A percentile compares a stretch with the other conserved stretches of the same genome.
Evolutionary conservation across 1,140 invertebrate genomes (phyloP).

Genomic region (Diachasmimorpha longicaudata): DNA sequence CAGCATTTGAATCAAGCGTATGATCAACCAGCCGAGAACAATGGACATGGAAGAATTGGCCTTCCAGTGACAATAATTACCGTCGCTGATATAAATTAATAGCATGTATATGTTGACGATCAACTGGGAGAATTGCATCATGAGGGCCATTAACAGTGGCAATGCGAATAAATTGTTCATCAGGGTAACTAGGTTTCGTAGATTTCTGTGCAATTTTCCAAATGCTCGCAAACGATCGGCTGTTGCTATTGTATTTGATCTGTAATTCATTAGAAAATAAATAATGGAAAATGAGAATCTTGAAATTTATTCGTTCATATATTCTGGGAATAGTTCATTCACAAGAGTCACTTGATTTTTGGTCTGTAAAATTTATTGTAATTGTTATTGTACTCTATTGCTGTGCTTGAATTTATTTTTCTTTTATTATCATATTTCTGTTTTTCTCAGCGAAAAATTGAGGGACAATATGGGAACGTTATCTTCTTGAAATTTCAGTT

Average conservation of each 20-base stretch:
- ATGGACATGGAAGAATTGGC: neutral
- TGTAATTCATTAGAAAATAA: neutral
- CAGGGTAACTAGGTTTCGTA: neutral
- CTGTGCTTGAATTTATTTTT: too few species aligned
- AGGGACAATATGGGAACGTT: too few species aligned
- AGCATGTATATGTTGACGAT: constrained; percentile 8
- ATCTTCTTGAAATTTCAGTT: too few species aligned
- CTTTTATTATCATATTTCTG: too few species aligned
- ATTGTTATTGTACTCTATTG: too few species aligned
- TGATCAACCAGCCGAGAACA: neutral
- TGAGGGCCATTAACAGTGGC: neutral
- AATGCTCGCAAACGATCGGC: neutral
- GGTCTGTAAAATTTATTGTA: too few species aligned
- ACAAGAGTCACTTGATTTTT: neutral
- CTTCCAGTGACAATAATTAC: neutral
- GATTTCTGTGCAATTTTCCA: neutral
- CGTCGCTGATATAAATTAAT: neutral
- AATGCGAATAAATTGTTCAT: constrained; percentile 7
- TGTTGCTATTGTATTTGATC: neutral
- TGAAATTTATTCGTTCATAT: too few species aligned
- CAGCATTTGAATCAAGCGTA: constrained; percentile 9
- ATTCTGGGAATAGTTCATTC: neutral
- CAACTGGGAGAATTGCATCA: constrained; percentile 5
- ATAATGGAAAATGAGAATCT: neutral
- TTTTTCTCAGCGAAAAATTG: too few species aligned